Evolutionary conservation across 2,797 vertebrate genomes (phyloP).

Genomic region (Lagocephalus sceleratus): DNA sequence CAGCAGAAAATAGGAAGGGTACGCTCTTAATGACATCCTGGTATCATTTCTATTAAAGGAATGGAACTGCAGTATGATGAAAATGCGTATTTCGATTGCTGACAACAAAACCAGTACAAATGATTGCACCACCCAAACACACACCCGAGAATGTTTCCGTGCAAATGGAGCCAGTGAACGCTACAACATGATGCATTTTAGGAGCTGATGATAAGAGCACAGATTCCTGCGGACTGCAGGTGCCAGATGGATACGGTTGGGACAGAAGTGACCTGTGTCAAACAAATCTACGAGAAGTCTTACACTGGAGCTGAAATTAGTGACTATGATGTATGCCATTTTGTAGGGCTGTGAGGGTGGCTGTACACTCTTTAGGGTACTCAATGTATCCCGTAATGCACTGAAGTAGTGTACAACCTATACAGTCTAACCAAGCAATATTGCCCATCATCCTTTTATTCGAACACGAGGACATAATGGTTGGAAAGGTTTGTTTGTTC

Average conservation of each 20-base stretch:
- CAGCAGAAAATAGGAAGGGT: constrained; percentile 41
- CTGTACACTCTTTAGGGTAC: no score
- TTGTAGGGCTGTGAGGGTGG: no score
- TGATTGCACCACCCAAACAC: constrained; percentile 13
- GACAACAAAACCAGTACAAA: constrained; percentile 66
- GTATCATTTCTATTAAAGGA: constrained; percentile 63
- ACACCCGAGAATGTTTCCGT: constrained; percentile 30
- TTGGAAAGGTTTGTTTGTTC: no score
- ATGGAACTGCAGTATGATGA: constrained; percentile 62
- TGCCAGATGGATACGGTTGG: constrained; percentile 46
- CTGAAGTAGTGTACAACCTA: no score
- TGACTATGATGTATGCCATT: no score
- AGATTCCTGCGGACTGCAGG: constrained; percentile 42
- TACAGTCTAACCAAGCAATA: no score
- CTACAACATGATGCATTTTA: constrained; percentile 42
- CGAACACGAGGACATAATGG: no score
- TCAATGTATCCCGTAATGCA: no score
- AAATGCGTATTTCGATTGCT: constrained; percentile 64
- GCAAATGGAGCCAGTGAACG: constrained; percentile 36
- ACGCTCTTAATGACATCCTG: constrained; percentile 56
- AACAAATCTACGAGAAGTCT: no score
- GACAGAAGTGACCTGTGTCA: constrained; percentile 40
- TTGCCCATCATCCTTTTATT: no score
- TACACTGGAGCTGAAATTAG: no score
- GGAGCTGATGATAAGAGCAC: constrained; percentile 46